Conservation (phyloP, 2,888 invertebrate genomes). For the Rhaphigaster nebulosa region DNA sequence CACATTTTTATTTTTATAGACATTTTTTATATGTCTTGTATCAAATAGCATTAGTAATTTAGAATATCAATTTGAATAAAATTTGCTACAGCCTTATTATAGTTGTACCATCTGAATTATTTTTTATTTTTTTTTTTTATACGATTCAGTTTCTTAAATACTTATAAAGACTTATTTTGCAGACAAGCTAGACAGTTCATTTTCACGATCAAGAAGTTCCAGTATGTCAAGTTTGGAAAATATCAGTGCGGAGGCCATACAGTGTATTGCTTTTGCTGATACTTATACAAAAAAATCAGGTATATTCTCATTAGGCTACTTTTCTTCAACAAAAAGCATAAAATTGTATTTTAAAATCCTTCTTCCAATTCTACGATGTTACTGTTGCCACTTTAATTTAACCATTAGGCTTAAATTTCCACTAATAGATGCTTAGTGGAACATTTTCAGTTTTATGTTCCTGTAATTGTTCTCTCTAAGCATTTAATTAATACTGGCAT, state of each 20-base stretch:
- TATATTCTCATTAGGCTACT: slow-evolving; percentile 69
- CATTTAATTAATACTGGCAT: neutral
- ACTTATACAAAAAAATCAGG: slow-evolving; percentile 93
- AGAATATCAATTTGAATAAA: neutral
- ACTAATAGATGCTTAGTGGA: too few species aligned
- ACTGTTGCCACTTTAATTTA: too few species aligned
- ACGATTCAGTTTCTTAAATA: neutral
- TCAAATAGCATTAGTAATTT: neutral
- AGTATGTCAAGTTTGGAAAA: slow-evolving; percentile 98
- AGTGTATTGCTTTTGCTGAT: slow-evolving; percentile 96
- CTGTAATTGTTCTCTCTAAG: too few species aligned
- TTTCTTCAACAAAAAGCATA: neutral
- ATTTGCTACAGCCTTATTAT: neutral
- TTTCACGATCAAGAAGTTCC: slow-evolving; percentile 96
- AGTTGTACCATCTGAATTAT: neutral
- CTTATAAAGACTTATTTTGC: slow-evolving; percentile 52
- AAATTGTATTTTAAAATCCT: neutral
- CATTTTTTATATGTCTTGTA: neutral
- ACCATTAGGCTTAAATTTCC: too few species aligned
- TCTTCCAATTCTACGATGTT: neutral
- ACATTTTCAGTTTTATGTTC: too few species aligned
- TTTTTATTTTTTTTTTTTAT: neutral
- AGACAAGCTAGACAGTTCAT: slow-evolving; percentile 97
- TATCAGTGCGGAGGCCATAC: slow-evolving; percentile 95
- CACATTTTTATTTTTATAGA: neutral